Conservation (phyloP, 2,888 invertebrate species). For the Clunio marinus region DNA sequence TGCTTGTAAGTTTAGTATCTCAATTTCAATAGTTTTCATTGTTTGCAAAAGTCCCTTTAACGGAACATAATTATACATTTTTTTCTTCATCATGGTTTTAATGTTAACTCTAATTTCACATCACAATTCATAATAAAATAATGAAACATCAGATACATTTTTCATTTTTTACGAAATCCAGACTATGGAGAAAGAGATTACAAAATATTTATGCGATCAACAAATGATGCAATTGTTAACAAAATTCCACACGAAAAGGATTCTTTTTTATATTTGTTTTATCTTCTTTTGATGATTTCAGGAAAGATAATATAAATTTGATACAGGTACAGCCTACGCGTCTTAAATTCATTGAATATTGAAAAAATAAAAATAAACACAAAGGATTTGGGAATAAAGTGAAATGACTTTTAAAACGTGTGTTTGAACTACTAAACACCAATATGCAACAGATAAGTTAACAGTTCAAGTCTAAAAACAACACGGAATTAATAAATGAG, state of each 20-base stretch:
- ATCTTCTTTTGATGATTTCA: neutral
- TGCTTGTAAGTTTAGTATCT: neutral
- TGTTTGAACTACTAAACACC: too few relatives aligned
- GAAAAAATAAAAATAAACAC: neutral
- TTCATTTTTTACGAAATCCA: neutral
- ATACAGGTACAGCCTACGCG: constrained; percentile 9
- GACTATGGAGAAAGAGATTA: neutral
- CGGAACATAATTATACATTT: constrained; percentile 16
- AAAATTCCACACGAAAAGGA: too few relatives aligned
- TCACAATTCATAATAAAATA: constrained; percentile 35
- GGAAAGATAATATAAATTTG: neutral
- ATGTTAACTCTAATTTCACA: constrained; percentile 39
- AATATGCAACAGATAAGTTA: too few relatives aligned
- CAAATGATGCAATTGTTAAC: too few relatives aligned
- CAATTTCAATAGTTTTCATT: neutral
- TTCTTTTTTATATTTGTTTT: too few relatives aligned
- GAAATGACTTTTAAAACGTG: too few relatives aligned
- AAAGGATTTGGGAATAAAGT: neutral
- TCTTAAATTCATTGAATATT: neutral
- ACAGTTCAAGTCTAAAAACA: too few relatives aligned
- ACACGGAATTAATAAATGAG: neutral
- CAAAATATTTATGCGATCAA: neutral
- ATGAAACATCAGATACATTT: constrained; percentile 3
- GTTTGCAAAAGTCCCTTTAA: constrained; percentile 25
- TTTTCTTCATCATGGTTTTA: neutral